Base-by-base conservation (phyloP, 2,888 invertebrate species). In the Mesochorus sp. region DNA sequence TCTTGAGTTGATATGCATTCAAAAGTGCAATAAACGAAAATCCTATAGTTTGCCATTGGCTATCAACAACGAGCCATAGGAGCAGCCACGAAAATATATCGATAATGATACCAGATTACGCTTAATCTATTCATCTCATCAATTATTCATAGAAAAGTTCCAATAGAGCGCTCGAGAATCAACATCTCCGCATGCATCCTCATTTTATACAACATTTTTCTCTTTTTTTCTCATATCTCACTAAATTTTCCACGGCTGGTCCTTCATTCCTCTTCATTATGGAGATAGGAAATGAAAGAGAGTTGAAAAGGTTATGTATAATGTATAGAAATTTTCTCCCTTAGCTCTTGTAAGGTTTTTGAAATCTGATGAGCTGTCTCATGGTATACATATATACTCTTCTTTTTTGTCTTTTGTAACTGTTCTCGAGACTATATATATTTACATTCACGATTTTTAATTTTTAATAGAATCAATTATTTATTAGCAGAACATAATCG, bases 391-490 rank as follows among this genome's bases (percentile, higher is more conserved):
- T 42, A 4, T 14, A 31, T 4, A 10, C 44, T 12, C 8, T 14
- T 59, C n/a, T 59, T 39, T 39, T 53, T 10, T 28, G 26, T 39
- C 47, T 26, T 37, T 37, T 64, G 28, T 73, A 55, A 6, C 49
- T 12, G n/a, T 19, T 5, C 73, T 17, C 57, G 42, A 19, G 49
- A 6, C 37, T 21, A 49, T 42, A 64, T 57, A 49, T 42, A 64
- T 57, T 39, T 24, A 64, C 57, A 73, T 66, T 57, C 57, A 57
- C 49, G 55, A 47, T 49, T 66, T 57, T 55, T 57, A 49, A 64
- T 57, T 57, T 37, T 5, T 14, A n/a, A 28, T 57, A 39, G n/a
- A n/a, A n/a, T n/a, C n/a, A n/a, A n/a, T n/a, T n/a, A n/a, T n/a
- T n/a, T n/a, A n/a, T n/a, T n/a, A n/a, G n/a, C n/a, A n/a, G n/a